Evolutionary conservation across 2,888 invertebrate species (phyloP).

Genomic region (Stenodema calcarata): DNA sequence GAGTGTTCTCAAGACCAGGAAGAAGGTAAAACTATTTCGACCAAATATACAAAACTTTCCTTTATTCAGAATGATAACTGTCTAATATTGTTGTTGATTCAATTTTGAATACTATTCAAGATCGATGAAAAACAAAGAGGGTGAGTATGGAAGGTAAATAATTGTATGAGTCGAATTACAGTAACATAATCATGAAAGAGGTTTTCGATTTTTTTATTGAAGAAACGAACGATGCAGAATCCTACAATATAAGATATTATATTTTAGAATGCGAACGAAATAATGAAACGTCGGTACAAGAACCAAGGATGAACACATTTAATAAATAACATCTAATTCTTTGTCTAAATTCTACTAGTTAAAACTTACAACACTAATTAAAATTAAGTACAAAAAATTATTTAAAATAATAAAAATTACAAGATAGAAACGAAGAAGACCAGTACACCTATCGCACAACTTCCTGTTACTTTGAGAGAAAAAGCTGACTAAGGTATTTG

Average conservation of each 20-base stretch:
- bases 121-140: neutral
- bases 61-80: neutral
- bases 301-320: slow-evolving; percentile 24
- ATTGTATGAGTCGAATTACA: neutral
- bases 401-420: neutral
- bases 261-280: neutral
- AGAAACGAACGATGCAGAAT: neutral
- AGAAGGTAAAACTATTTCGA: no score
- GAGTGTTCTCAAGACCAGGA: no score
- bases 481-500: slow-evolving; percentile 38
- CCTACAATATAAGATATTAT: neutral
- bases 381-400: slow-evolving; percentile 31
- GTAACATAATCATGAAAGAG: neutral
- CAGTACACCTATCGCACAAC: slow-evolving; percentile 1
- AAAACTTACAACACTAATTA: slow-evolving; percentile 3
- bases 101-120: neutral
- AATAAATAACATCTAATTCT: slow-evolving; percentile 22
- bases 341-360: slow-evolving; percentile 15
- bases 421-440: neutral
- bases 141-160: neutral
- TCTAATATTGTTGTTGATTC: neutral
- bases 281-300: neutral
- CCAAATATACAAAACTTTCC: neutral
- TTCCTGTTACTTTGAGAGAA: neutral
- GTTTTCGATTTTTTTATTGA: neutral